phyloP scores from a whole-genome alignment of 2,888 invertebrate species.

The Phyllotreta cruciferae region DNA sequence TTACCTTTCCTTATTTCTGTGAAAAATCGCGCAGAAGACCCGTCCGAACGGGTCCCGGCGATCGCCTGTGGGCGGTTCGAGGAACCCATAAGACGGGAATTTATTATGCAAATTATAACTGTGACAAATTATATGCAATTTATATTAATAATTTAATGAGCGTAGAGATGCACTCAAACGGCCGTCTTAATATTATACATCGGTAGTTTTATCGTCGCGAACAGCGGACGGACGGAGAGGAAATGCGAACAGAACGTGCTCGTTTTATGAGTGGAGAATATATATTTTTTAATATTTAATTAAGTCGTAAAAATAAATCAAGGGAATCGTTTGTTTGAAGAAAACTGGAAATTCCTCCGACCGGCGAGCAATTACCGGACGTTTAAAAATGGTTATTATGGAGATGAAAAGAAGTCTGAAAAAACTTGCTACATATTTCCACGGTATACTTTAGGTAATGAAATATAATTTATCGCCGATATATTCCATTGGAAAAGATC shows the following conservation, averaged over 20 bases:
- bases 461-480: too few relatives aligned
- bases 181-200: slow-evolving; percentile 28
- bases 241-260: background rate
- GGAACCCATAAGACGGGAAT: slow-evolving; percentile 29
- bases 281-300: slow-evolving; percentile 12
- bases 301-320: slow-evolving; percentile 7
- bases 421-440: too few relatives aligned
- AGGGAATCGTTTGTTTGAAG: slow-evolving; percentile 1
- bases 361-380: too few relatives aligned
- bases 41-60: slow-evolving; percentile 12
- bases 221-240: background rate
- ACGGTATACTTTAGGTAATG: too few relatives aligned
- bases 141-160: slow-evolving; percentile 36
- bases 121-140: slow-evolving; percentile 37
- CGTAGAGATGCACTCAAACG: slow-evolving; percentile 20
- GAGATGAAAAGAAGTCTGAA: too few relatives aligned
- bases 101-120: slow-evolving; percentile 36
- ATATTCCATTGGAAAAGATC: too few relatives aligned
- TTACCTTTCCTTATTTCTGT: slow-evolving; percentile 12
- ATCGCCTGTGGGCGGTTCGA: slow-evolving; percentile 32
- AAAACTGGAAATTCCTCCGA: background rate
- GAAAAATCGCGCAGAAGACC: slow-evolving; percentile 1
- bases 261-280: background rate
- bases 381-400: too few relatives aligned
- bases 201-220: slow-evolving; percentile 7